These are phyloP conservation scores for Drosophila nigricruria DNA, from an alignment of 2,888 invertebrate genomes.

Conservation along the genomic window DNA sequence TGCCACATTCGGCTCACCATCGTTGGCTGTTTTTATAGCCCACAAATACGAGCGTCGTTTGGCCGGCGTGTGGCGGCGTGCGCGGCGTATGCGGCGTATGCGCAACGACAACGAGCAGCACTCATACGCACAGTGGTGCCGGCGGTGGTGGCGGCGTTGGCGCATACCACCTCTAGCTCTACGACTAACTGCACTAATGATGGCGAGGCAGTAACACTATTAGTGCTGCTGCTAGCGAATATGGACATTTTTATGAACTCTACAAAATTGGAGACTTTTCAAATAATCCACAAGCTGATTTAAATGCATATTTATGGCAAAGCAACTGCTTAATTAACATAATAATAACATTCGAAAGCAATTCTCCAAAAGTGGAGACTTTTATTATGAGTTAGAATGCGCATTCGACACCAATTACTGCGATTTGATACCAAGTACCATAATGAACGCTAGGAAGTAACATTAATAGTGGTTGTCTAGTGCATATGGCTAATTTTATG, in stretches of 20 bases:
- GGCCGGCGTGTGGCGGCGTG: slow-evolving; percentile 68
- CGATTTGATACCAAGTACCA: background rate
- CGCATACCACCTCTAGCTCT: background rate
- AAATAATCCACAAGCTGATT: slow-evolving; percentile 9
- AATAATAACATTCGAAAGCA: background rate
- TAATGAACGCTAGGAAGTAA: background rate
- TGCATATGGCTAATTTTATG: background rate
- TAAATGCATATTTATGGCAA: slow-evolving; percentile 3
- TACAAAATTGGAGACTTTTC: slow-evolving; percentile 55
- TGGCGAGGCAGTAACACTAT: slow-evolving; percentile 45
- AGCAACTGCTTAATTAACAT: slow-evolving; percentile 20
- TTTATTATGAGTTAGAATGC: background rate
- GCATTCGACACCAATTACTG: background rate
- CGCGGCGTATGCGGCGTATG: slow-evolving; percentile 71
- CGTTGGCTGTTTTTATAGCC: slow-evolving; percentile 49
- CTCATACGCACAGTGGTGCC: slow-evolving; percentile 73
- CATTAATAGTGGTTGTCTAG: no score
- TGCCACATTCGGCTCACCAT: slow-evolving; percentile 30
- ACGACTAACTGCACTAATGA: slow-evolving; percentile 37
- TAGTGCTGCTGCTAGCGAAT: slow-evolving; percentile 29
- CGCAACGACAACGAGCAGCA: slow-evolving; percentile 59
- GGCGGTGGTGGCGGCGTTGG: slow-evolving; percentile 6
- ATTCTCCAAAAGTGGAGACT: slow-evolving; percentile 17
- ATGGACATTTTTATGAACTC: slow-evolving; percentile 54
- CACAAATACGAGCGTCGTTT: slow-evolving; percentile 54